Evolutionary conservation across 2,113 vertebrate species (phyloP).

Genomic region (Speoplatyrhinus poulsoni): DNA sequence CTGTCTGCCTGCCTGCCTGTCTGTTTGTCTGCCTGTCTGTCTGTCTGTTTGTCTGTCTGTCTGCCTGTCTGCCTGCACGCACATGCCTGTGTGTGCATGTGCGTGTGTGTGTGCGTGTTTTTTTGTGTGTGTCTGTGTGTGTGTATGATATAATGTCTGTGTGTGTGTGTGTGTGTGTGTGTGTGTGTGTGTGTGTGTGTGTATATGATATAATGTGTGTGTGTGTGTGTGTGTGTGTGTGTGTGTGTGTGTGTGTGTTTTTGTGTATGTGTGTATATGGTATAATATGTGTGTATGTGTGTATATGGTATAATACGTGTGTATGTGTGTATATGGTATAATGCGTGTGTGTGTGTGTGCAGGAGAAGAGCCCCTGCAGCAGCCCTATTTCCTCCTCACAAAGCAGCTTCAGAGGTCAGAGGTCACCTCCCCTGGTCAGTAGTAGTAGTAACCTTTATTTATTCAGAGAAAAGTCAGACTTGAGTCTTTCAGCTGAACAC

Average conservation of each 20-base stretch:
- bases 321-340: too few species aligned
- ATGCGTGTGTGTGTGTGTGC: slow-evolving; percentile 78
- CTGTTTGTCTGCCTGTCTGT: slow-evolving; percentile 80
- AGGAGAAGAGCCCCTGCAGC: too few species aligned
- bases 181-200: slow-evolving; percentile 75
- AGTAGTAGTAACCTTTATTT: too few species aligned
- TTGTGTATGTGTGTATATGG: slow-evolving; percentile 73
- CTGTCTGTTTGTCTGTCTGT: slow-evolving; percentile 75
- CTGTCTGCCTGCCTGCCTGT: slow-evolving; percentile 79
- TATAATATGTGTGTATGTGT: slow-evolving; percentile 49
- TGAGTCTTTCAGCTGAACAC: too few species aligned
- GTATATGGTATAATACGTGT: slow-evolving; percentile 41
- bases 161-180: slow-evolving; percentile 69
- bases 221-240: slow-evolving; percentile 60
- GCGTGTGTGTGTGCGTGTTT: slow-evolving; percentile 65
- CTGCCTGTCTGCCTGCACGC: slow-evolving; percentile 57
- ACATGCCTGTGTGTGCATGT: slow-evolving; percentile 78
- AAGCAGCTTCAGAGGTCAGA: too few species aligned
- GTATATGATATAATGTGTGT: slow-evolving; percentile 74
- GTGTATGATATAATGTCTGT: slow-evolving; percentile 74
- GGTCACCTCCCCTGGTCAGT: too few species aligned
- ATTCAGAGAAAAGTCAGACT: too few species aligned
- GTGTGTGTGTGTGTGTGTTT: slow-evolving; percentile 52
- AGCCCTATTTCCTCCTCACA: too few species aligned
- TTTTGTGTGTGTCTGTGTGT: slow-evolving; percentile 77